These are phyloP conservation scores for Rhynchotus rufescens DNA, from an alignment of 2,797 vertebrate genomes.

Conservation along the genomic window DNA sequence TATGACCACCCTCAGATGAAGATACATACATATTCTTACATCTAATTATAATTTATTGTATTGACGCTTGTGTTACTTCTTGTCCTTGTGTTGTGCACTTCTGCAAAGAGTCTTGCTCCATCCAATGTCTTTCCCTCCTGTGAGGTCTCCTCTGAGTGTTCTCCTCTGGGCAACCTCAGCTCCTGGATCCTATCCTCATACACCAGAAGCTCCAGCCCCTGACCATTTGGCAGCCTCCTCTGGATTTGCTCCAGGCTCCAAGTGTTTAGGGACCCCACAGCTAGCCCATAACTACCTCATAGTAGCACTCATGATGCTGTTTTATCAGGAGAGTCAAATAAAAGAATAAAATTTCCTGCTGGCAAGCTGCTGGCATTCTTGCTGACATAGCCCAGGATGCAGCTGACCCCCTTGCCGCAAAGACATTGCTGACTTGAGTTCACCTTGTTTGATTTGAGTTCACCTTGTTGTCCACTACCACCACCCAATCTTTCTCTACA, in stretches of 20 bases:
- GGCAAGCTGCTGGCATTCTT: not conserved
- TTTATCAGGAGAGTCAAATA: not conserved
- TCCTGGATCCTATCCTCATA: rapidly evolving
- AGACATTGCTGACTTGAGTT: too few species aligned
- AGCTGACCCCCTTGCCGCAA: rapidly evolving
- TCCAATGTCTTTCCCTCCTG: not conserved
- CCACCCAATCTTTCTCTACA: rapidly evolving
- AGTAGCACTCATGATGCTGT: not conserved
- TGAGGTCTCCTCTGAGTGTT: not conserved
- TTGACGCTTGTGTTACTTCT: rapidly evolving
- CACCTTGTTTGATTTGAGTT: not conserved
- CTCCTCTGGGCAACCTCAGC: rapidly evolving
- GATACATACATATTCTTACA: not conserved
- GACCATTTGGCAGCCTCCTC: rapidly evolving
- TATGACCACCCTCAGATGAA: not conserved
- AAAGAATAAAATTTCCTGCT: not conserved
- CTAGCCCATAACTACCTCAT: not conserved
- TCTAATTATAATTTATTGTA: not conserved
- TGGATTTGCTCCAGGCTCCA: not conserved
- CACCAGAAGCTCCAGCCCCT: rapidly evolving
- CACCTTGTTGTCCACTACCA: not conserved
- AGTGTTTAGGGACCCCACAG: not conserved
- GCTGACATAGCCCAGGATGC: rapidly evolving
- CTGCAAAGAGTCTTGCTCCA: rapidly evolving
- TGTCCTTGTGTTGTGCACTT: not conserved